phyloP scores from a whole-genome alignment of 2,888 invertebrate species.

The Synanthedon andrenaeformis region DNA sequence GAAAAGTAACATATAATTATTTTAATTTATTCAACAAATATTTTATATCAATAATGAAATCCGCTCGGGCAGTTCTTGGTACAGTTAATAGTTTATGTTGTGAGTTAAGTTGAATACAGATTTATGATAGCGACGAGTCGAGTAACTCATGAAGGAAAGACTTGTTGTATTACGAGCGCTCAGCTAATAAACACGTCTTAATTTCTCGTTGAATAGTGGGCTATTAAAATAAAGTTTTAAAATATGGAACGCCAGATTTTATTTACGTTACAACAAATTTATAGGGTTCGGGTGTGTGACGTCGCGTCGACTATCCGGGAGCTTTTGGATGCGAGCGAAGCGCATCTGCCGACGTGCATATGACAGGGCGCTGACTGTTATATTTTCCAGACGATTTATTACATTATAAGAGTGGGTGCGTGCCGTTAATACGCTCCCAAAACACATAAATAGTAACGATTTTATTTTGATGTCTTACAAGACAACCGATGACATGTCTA shows the following conservation, averaged over 20 bases:
- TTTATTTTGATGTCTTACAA: slow-evolving; percentile 68
- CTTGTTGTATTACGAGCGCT: slow-evolving; percentile 59
- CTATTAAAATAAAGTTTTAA: slow-evolving; percentile 67
- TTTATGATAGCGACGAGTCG: slow-evolving; percentile 40
- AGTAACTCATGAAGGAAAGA: slow-evolving; percentile 51
- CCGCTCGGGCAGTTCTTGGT: slow-evolving; percentile 14
- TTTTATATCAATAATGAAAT: slow-evolving; percentile 16
- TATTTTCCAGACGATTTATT: slow-evolving; percentile 70
- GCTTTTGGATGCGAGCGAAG: slow-evolving; percentile 13
- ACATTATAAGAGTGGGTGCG: slow-evolving; percentile 60
- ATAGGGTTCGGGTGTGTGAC: slow-evolving; percentile 48
- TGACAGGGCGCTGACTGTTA: slow-evolving; percentile 65
- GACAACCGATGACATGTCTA: slow-evolving; percentile 63
- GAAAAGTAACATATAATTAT: too few species aligned
- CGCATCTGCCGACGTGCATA: slow-evolving; percentile 40
- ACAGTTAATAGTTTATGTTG: slow-evolving; percentile 1
- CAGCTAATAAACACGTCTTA: slow-evolving; percentile 66
- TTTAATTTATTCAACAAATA: not conserved
- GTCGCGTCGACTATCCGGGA: slow-evolving; percentile 18
- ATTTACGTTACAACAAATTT: slow-evolving; percentile 58
- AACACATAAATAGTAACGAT: slow-evolving; percentile 66
- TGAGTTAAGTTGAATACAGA: slow-evolving; percentile 35
- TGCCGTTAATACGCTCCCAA: slow-evolving; percentile 59
- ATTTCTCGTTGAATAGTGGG: slow-evolving; percentile 62
- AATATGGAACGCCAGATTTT: slow-evolving; percentile 64